Evolutionary conservation across 2,797 vertebrate genomes (phyloP).

Genomic region (Labeo calbasu): DNA sequence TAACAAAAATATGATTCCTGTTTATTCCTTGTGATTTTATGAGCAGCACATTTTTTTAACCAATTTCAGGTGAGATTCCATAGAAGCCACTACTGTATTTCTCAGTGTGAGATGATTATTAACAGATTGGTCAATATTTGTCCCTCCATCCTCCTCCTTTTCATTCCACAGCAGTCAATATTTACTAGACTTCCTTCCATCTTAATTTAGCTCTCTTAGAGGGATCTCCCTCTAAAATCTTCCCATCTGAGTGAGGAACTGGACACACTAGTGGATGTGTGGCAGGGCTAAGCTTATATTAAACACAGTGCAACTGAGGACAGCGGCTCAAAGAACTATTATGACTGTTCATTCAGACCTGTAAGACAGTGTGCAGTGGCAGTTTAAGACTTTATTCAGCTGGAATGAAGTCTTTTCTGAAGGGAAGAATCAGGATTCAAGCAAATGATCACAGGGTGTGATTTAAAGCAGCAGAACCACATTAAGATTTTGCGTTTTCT

Average conservation of each 20-base stretch:
- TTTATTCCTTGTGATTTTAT: not conserved
- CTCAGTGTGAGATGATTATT: not conserved
- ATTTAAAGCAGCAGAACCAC: not conserved
- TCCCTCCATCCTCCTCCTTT: constrained; percentile 27
- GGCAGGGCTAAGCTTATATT: constrained; percentile 12
- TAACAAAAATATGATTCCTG: too few relatives aligned
- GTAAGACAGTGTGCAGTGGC: not conserved
- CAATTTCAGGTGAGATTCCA: not conserved
- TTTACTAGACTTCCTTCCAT: constrained; percentile 41
- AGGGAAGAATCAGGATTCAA: not conserved
- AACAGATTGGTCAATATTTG: constrained; percentile 49
- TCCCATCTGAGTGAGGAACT: not conserved
- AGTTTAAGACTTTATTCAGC: not conserved
- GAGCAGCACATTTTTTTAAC: not conserved
- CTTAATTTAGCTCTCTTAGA: constrained; percentile 50
- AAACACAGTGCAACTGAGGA: constrained; percentile 27
- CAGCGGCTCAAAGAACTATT: constrained; percentile 17
- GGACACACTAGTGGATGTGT: not conserved
- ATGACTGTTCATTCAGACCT: not conserved
- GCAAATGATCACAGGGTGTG: not conserved
- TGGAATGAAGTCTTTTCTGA: not conserved
- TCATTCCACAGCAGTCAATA: constrained; percentile 52
- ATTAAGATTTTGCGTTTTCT: not conserved
- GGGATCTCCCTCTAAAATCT: constrained; percentile 26
- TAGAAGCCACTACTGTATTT: not conserved